These are phyloP conservation scores for Sthenelais limicola DNA, from an alignment of 2,888 invertebrate genomes.

Conservation along the genomic window DNA sequence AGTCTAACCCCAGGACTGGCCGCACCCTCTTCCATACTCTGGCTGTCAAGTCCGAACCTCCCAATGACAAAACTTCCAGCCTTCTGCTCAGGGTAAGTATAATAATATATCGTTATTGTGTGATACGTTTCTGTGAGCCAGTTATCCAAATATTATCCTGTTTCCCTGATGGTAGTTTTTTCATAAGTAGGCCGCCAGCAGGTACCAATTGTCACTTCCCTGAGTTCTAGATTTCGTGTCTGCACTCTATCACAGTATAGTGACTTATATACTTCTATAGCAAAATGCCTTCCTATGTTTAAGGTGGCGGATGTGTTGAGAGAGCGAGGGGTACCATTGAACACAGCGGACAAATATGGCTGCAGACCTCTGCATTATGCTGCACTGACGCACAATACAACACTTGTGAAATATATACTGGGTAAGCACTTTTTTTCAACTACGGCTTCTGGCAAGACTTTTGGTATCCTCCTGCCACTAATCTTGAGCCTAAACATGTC, in stretches of 20 bases:
- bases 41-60: slow-evolving; percentile 61
- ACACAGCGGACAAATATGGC: slow-evolving; percentile 67
- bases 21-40: slow-evolving; percentile 72
- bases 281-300: too few relatives aligned
- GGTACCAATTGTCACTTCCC: too few relatives aligned
- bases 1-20: slow-evolving; percentile 59
- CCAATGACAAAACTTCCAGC: background rate
- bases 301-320: slow-evolving; percentile 68
- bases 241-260: too few relatives aligned
- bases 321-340: slow-evolving; percentile 68
- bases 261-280: too few relatives aligned
- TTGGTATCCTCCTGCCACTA: too few relatives aligned
- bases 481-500: too few relatives aligned
- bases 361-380: slow-evolving; percentile 72
- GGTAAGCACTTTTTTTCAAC: slow-evolving; percentile 61
- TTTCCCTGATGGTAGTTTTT: too few relatives aligned
- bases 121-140: background rate
- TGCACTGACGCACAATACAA: slow-evolving; percentile 67
- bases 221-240: too few relatives aligned
- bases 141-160: too few relatives aligned
- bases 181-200: too few relatives aligned
- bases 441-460: too few relatives aligned
- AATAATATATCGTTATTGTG: background rate
- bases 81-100: slow-evolving; percentile 22
- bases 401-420: slow-evolving; percentile 67